phyloP scores from a whole-genome alignment of 2,113 vertebrate genomes.

The Zingel zingel region DNA sequence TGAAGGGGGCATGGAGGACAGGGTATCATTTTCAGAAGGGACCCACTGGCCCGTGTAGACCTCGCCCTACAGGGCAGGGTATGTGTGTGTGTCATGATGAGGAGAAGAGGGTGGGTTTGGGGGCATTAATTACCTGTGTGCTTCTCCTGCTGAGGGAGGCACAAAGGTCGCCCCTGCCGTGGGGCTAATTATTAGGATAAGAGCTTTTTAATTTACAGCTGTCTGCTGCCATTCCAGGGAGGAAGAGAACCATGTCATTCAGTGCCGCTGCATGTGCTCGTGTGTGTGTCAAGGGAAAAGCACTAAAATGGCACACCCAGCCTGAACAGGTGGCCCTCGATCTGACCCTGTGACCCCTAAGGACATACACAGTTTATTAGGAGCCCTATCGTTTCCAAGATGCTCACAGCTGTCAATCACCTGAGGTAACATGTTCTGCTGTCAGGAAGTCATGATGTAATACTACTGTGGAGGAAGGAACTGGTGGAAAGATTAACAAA shows the following conservation, averaged over 20 bases:
- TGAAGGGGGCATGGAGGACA: slow-evolving; percentile 65
- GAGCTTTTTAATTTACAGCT: slow-evolving; percentile 83
- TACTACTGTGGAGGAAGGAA: slow-evolving; percentile 10
- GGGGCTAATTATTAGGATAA: slow-evolving; percentile 84
- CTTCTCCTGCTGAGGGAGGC: slow-evolving; percentile 72
- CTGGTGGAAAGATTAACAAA: slow-evolving; percentile 13
- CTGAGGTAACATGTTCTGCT: slow-evolving; percentile 30
- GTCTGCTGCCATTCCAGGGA: slow-evolving; percentile 78
- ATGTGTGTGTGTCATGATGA: slow-evolving; percentile 56
- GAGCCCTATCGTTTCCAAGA: slow-evolving; percentile 35
- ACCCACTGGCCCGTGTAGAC: slow-evolving; percentile 61
- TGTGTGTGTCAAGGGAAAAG: slow-evolving; percentile 19
- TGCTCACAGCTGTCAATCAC: slow-evolving; percentile 59
- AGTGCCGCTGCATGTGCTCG: background rate
- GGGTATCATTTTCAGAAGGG: slow-evolving; percentile 74
- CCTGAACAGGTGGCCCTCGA: slow-evolving; percentile 63
- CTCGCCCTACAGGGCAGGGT: slow-evolving; percentile 45
- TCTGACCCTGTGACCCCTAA: slow-evolving; percentile 54
- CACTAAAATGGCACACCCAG: slow-evolving; percentile 17
- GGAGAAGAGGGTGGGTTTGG: slow-evolving; percentile 29
- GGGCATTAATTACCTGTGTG: slow-evolving; percentile 85
- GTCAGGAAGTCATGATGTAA: slow-evolving; percentile 41
- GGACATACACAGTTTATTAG: slow-evolving; percentile 52
- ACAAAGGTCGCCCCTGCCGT: slow-evolving; percentile 75
- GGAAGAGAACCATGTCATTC: slow-evolving; percentile 72